Evolutionary conservation across 2,797 vertebrate genomes (phyloP).

Genomic region (Peromyscus melanophrys): DNA sequence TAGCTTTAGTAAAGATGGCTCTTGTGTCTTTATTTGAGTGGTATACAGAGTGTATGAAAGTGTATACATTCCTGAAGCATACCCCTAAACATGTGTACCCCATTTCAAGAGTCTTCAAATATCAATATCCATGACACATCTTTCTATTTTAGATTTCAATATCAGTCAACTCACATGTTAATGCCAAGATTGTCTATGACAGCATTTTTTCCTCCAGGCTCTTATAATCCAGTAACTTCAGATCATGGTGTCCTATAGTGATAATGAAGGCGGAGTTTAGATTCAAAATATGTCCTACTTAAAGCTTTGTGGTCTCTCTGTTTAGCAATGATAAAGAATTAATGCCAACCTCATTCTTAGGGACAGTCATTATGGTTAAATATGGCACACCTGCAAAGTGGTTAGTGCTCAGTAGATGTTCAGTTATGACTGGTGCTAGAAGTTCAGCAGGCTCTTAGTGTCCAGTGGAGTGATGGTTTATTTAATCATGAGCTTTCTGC

Average conservation of each 20-base stretch:
- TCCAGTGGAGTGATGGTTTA: background rate
- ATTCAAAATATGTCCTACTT: conserved; percentile 12
- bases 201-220: background rate
- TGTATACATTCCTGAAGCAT: background rate
- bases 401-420: background rate
- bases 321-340: background rate
- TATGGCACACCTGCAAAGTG: background rate
- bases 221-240: background rate
- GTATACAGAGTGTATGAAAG: background rate
- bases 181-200: background rate
- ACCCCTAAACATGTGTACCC: accelerated
- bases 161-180: background rate
- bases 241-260: background rate
- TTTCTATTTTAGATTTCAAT: background rate
- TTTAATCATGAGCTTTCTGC: background rate
- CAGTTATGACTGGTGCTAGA: background rate
- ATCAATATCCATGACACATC: background rate
- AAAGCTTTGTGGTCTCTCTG: background rate
- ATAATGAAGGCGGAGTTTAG: background rate
- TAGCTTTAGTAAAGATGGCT: background rate
- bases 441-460: background rate
- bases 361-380: background rate
- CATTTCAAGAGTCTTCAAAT: background rate
- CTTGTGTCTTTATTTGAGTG: background rate
- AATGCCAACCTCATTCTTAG: background rate